Conservation (phyloP, 2,113 vertebrate genomes). For the Salvelinus alpinus region DNA sequence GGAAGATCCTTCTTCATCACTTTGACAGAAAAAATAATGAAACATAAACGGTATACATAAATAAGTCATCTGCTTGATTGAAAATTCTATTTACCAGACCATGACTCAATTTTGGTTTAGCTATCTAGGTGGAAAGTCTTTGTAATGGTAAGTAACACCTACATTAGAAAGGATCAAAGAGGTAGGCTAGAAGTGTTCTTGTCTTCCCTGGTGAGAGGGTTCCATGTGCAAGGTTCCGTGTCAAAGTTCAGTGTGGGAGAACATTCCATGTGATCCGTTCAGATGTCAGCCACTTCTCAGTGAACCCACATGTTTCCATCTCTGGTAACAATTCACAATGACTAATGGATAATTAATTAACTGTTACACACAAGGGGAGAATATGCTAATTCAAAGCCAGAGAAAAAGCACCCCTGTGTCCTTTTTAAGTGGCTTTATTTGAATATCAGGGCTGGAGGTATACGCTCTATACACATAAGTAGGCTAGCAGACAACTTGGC, state of each 20-base stretch:
- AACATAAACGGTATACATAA: background rate
- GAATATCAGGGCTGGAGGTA: conserved; percentile 41
- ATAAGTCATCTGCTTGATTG: conserved; percentile 19
- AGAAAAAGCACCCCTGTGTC: conserved; percentile 19
- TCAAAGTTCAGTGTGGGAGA: conserved; percentile 10
- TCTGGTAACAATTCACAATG: conserved; percentile 27
- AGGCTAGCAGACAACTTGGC: conserved; percentile 29
- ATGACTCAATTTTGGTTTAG: conserved; percentile 44
- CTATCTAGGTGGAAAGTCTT: conserved; percentile 49
- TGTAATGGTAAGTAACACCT: conserved; percentile 40
- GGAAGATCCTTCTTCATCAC: background rate
- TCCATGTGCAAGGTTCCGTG: background rate
- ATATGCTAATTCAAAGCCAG: conserved; percentile 43
- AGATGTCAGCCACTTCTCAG: conserved; percentile 28
- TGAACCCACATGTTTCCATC: conserved; percentile 37
- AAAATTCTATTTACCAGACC: conserved; percentile 42
- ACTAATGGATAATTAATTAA: conserved; percentile 51
- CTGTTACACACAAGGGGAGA: conserved; percentile 17
- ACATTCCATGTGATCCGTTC: conserved; percentile 39
- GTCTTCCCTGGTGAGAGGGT: conserved; percentile 19
- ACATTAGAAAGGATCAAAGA: conserved; percentile 50
- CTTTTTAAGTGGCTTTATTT: conserved; percentile 21
- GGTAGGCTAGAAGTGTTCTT: conserved; percentile 8
- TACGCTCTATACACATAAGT: conserved; percentile 47
- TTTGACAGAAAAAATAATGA: conserved; percentile 24